phyloP scores from a whole-genome alignment of 2,113 vertebrate genomes.

The Macheiramphus alcinus region DNA sequence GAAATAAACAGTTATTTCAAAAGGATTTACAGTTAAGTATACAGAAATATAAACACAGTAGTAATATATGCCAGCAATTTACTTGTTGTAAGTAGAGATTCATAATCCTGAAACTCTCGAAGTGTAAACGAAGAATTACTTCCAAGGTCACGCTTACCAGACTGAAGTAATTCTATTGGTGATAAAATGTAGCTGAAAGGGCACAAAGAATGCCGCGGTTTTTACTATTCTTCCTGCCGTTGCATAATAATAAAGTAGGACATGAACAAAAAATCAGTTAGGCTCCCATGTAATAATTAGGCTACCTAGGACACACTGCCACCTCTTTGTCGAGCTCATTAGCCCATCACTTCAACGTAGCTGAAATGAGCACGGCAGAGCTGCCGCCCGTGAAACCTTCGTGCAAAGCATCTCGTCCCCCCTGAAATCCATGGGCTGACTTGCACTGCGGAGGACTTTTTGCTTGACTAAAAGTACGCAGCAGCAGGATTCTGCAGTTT shows the following conservation, averaged over 20 bases:
- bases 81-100: not conserved
- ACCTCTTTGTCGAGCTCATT: not conserved
- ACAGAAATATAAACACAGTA: not conserved
- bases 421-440: not conserved
- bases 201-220: not conserved
- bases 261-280: not conserved
- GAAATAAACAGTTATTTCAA: not conserved
- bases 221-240: not conserved
- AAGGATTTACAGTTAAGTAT: not conserved
- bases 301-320: not conserved
- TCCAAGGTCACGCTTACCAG: slow-evolving; percentile 12
- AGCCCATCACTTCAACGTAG: not conserved
- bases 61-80: not conserved
- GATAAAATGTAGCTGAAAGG: not conserved
- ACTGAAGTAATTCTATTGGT: slow-evolving; percentile 14
- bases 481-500: not conserved
- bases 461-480: not conserved
- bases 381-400: not conserved
- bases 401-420: not conserved
- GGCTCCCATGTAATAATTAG: not conserved
- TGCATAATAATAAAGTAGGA: not conserved
- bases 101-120: not conserved
- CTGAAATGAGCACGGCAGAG: not conserved
- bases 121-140: slow-evolving; percentile 8
- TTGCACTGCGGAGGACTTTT: not conserved